These are phyloP conservation scores for Atrichornis clamosus DNA, from an alignment of 2,113 vertebrate species.

Conservation along the genomic window DNA sequence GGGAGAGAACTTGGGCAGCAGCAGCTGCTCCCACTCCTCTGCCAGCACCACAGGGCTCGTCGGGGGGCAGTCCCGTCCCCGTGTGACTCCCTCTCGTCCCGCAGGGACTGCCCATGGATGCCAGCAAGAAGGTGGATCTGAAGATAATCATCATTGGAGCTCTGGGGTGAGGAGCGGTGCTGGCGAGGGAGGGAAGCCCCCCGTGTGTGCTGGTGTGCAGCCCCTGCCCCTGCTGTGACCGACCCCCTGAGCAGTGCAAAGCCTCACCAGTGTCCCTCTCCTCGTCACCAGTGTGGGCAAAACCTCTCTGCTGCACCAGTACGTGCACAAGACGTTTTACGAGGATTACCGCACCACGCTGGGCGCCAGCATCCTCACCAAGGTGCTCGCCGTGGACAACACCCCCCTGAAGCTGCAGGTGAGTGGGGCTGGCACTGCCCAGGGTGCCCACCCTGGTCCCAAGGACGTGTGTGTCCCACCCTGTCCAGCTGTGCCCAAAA, in stretches of 20 bases:
- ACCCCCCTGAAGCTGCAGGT: slow-evolving; percentile 79
- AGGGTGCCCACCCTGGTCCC: fast-evolving
- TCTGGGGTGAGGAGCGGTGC: slow-evolving; percentile 69
- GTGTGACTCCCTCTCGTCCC: fast-evolving
- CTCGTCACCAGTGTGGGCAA: slow-evolving; percentile 73
- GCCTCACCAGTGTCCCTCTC: background rate
- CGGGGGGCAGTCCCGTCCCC: fast-evolving
- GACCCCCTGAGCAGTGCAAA: fast-evolving
- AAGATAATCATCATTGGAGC: slow-evolving; percentile 82
- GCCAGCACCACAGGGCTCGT: fast-evolving
- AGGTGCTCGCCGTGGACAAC: slow-evolving; percentile 64
- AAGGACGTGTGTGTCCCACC: fast-evolving
- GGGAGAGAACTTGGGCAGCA: background rate
- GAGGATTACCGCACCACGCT: slow-evolving; percentile 81
- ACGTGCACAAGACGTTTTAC: slow-evolving; percentile 76
- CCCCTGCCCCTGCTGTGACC: fast-evolving
- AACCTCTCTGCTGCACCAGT: slow-evolving; percentile 81
- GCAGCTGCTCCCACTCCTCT: background rate
- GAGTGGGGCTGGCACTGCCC: background rate
- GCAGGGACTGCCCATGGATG: slow-evolving; percentile 59
- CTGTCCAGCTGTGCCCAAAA: background rate
- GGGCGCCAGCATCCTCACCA: slow-evolving; percentile 80
- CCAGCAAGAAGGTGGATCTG: slow-evolving; percentile 77
- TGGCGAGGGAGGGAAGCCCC: background rate
- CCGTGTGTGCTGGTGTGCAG: fast-evolving